Evolutionary conservation across 2,113 vertebrate genomes (phyloP), one percentile per base, ranked within the genome.

Genomic region (Leptobrachium ailaonicum): DNA sequence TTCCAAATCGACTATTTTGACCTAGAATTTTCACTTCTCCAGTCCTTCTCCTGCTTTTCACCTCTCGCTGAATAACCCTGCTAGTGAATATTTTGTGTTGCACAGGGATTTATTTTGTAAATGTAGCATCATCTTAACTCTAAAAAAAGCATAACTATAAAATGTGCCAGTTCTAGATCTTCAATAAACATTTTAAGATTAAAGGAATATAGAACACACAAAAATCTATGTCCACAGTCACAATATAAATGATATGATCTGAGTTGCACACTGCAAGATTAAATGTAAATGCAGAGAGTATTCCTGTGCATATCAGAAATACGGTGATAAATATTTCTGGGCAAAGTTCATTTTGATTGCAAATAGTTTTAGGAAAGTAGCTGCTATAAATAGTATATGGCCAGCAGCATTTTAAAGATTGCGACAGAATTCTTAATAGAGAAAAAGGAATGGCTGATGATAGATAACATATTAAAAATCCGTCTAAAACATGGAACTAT

Each of bases 311-410:
- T 41, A 47, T 2, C 40, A 56, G 70, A 72, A 7, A 8, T 72
- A 8, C 12, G 54, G 70, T 40, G 70, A 11, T 72, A 72, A 50
- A 72, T 54, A 72, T 72, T 50, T 72, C 70, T 12, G 40, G 20
- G 70, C 50, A 72, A 40, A 72, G 70, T 54, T 20, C 70, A 72
- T 54, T 72, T 40, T 72, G 32, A 72, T 54, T 32, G 70, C 70
- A 56, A 54, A 50, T 9, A 72, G 20, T 50, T 71, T 72, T 11
- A 54, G 20, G 45, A 50, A 9, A 20, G 47, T 54, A 72, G 40
- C 32, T 72, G 20, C 70, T 54, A 54, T 72, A 72, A 54, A 72
- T 56, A 72, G 50, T 41, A 12, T 41, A 14, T 72, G 45, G 47
- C 14, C 68, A 71, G 3, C 32, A 72, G 50, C 70, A 72, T 56